A percentile compares a stretch with the other conserved stretches of the same genome.
phyloP scores from a whole-genome alignment of 2,888 invertebrate species.

The Andrena flavipes region DNA sequence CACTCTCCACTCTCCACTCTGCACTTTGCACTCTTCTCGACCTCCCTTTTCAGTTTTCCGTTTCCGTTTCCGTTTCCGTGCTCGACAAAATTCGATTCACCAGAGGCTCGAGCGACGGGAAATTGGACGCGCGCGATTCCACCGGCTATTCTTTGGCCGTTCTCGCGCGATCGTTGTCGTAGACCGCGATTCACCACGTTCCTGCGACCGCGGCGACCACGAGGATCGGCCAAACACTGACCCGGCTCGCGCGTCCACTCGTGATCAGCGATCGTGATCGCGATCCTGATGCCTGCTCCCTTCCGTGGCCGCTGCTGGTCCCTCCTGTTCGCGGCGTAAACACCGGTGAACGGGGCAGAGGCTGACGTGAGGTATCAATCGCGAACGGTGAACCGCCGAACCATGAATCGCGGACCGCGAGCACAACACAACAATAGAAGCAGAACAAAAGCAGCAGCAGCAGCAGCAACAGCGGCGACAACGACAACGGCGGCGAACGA shows the following conservation, averaged over 20 bases:
- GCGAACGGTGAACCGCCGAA: conserved; percentile 54
- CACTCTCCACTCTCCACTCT: neutral
- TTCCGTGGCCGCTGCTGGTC: neutral
- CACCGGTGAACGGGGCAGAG: conserved; percentile 25
- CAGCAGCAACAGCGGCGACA: conserved; percentile 51
- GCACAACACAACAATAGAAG: conserved; percentile 60
- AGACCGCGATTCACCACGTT: conserved; percentile 1
- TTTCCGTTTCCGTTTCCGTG: conserved; percentile 7
- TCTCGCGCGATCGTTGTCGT: conserved; percentile 15
- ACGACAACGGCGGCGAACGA: conserved; percentile 34
- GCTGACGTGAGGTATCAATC: conserved; percentile 29
- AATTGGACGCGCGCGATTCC: conserved; percentile 28
- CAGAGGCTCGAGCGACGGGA: neutral
- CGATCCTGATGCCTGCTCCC: neutral
- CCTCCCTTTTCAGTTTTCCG: conserved; percentile 3
- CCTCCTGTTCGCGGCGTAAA: conserved; percentile 12
- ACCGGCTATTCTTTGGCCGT: conserved; percentile 17
- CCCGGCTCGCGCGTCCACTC: conserved; percentile 1
- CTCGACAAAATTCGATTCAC: neutral
- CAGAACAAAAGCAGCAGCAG: conserved; percentile 36
- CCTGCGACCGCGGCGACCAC: conserved; percentile 10
- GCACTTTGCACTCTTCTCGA: conserved; percentile 4
- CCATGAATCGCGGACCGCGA: conserved; percentile 46
- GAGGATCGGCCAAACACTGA: neutral
- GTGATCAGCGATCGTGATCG: conserved; percentile 6